These are phyloP conservation scores for Neotoma lepida DNA, from an alignment of 2,113 vertebrate genomes.

Conservation along the genomic window DNA sequence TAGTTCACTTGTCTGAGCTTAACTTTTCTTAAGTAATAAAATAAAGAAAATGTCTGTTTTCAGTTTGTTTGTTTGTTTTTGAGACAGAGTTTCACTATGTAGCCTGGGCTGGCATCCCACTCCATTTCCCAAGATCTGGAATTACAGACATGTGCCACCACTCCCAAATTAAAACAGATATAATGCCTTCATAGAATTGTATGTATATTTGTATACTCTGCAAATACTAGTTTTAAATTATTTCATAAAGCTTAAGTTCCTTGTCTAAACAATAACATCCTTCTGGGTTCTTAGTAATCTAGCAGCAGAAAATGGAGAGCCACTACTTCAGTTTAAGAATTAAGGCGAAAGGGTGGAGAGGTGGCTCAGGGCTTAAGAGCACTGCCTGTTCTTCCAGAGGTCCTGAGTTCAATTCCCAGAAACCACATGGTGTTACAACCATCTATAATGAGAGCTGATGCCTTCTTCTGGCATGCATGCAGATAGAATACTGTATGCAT, in stretches of 20 bases:
- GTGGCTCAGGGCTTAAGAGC: too few relatives aligned
- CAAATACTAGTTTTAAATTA: constrained; percentile 57
- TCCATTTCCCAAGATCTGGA: background rate
- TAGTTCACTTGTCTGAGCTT: constrained; percentile 8
- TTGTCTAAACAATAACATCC: constrained; percentile 44
- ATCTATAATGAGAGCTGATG: too few relatives aligned
- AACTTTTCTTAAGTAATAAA: constrained; percentile 37
- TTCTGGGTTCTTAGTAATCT: constrained; percentile 28
- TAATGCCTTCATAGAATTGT: constrained; percentile 11
- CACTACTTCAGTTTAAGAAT: constrained; percentile 12
- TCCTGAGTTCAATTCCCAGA: too few relatives aligned
- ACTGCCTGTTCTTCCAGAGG: too few relatives aligned
- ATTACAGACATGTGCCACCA: background rate
- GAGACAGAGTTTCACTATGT: background rate
- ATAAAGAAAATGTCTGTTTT: background rate
- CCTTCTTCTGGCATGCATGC: too few relatives aligned
- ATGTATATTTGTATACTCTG: constrained; percentile 28
- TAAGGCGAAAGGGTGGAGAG: background rate
- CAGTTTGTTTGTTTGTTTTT: background rate
- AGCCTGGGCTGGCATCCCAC: background rate
- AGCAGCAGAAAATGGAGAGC: constrained; percentile 15
- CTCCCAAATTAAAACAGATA: constrained; percentile 16
- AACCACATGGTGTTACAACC: too few relatives aligned
- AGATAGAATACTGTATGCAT: too few relatives aligned
- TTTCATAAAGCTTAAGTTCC: constrained; percentile 54